Evolutionary conservation across 2,888 invertebrate species (phyloP).

Genomic region (Volucella bombylans): DNA sequence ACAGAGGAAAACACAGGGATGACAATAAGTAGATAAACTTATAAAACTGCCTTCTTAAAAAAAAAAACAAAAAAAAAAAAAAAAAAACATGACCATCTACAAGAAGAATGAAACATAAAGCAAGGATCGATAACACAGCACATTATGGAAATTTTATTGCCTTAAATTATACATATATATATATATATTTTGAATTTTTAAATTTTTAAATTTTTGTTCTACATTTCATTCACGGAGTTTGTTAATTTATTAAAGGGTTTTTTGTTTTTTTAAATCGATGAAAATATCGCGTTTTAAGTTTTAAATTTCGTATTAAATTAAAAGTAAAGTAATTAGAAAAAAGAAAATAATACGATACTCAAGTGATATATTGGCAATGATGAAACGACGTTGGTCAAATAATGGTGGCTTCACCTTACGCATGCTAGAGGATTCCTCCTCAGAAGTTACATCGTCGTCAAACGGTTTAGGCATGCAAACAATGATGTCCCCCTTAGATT

Average conservation of each 20-base stretch:
- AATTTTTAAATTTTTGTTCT: neutral
- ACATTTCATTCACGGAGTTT: slow-evolving; percentile 14
- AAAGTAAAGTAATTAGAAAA: slow-evolving; percentile 75
- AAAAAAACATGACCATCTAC: slow-evolving; percentile 13
- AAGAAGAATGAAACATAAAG: slow-evolving; percentile 18
- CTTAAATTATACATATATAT: slow-evolving; percentile 48
- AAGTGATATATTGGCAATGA: slow-evolving; percentile 80
- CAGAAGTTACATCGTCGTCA: slow-evolving; percentile 89
- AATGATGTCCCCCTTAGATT: slow-evolving; percentile 89
- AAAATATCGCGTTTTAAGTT: neutral
- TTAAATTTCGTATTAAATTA: no score
- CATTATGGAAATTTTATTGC: slow-evolving; percentile 45
- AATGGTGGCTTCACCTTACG: slow-evolving; percentile 87
- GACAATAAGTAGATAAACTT: neutral
- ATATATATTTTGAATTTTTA: slow-evolving; percentile 14
- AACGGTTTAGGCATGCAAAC: slow-evolving; percentile 86
- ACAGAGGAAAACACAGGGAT: slow-evolving; percentile 6
- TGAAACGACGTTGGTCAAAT: slow-evolving; percentile 91
- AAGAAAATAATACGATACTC: slow-evolving; percentile 15
- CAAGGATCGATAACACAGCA: slow-evolving; percentile 36
- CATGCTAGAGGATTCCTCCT: slow-evolving; percentile 89
- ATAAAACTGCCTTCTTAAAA: slow-evolving; percentile 35
- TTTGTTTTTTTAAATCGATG: no score
- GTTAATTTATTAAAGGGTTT: neutral
- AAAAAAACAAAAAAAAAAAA: slow-evolving; percentile 2